Percentiles rank a stretch among this genome's conserved stretches.
Evolutionary conservation across 2,113 vertebrate species (phyloP).

Genomic region (Zingel zingel): DNA sequence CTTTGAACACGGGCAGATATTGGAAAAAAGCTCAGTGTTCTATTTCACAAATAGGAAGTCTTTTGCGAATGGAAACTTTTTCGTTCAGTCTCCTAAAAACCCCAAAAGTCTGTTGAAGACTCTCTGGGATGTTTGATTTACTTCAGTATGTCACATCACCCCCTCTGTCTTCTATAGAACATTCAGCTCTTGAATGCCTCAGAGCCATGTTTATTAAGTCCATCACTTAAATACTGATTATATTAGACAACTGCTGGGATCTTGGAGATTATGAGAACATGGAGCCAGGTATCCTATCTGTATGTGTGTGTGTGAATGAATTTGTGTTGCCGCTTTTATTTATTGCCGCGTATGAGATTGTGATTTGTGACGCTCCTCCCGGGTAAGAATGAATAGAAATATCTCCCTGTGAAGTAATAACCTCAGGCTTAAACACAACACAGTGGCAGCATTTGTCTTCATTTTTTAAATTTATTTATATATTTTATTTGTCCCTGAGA

Average conservation of each 20-base stretch:
- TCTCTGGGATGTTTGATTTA: slow-evolving; percentile 14
- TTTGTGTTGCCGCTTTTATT: slow-evolving; percentile 52
- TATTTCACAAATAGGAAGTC: background rate
- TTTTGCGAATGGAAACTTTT: background rate
- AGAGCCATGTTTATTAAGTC: slow-evolving; percentile 59
- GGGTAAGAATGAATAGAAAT: slow-evolving; percentile 63
- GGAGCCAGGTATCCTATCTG: slow-evolving; percentile 30
- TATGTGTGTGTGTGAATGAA: slow-evolving; percentile 53
- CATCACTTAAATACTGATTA: slow-evolving; percentile 76
- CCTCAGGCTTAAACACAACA: slow-evolving; percentile 61
- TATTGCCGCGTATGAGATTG: slow-evolving; percentile 38
- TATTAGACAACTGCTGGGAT: slow-evolving; percentile 51
- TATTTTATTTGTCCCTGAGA: slow-evolving; percentile 59
- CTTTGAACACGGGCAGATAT: background rate
- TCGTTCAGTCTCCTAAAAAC: background rate
- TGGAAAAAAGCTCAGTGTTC: background rate
- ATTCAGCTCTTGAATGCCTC: slow-evolving; percentile 26
- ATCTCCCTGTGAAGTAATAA: slow-evolving; percentile 58
- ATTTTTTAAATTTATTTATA: slow-evolving; percentile 60
- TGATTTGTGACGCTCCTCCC: slow-evolving; percentile 62
- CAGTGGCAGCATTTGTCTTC: slow-evolving; percentile 66
- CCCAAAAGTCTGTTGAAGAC: background rate
- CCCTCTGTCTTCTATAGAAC: slow-evolving; percentile 15
- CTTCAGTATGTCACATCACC: slow-evolving; percentile 23
- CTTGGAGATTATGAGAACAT: slow-evolving; percentile 28